Evolutionary conservation across 1,140 invertebrate genomes (phyloP), one percentile per base, ranked within the genome.

Genomic region (Bombus picipes): DNA sequence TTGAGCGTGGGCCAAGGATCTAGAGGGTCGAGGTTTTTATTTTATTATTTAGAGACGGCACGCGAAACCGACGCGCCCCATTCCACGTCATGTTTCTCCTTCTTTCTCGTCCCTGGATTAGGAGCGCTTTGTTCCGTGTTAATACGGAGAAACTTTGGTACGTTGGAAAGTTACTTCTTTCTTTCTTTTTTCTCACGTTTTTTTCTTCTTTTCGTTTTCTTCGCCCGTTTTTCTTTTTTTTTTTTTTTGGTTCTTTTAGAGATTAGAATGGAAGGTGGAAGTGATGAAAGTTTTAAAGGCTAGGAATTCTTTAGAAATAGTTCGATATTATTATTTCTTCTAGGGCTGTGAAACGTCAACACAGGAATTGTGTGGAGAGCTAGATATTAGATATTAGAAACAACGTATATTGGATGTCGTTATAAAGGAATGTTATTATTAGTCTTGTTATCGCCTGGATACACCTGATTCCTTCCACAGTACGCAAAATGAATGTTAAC

Each of bases 11-110:
- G 86, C 90, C 83, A 92, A 92, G 91, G 84, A 90, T 88, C 75
- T 83, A 59, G 86, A 86, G 85, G 83, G 84, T 81, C 70, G 82
- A 72, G 83, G 53, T 85, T 92, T 91, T 92, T 92, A 88, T 91
- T 92, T 92, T 91, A 90, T 92, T 92, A 90, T 92, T 90, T 90
- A 90, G 89, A 90, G 74, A 76, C 79, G 89, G 87, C 89, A 87
- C 81, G 78, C 86, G 87, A 85, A 83, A 87, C 88, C 85, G 57
- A 75, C 86, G 82, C 43, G 53, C 86, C 68, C 41, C 39, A 47
- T 78, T 86, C 59, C 66, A 77, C 76, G 77, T 65, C 75, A 18
- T 77, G 70, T 75, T 76, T 73, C 74, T 87, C 34, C n/a, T 66
- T 86, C 62, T 86, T 81, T 59, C 79, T 1, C 1, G 3, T 5